Percentiles rank a stretch among this genome's conserved stretches.
These are phyloP conservation scores for Colletes gigas DNA, from an alignment of 1,140 invertebrate genomes.

Conservation along the genomic window DNA sequence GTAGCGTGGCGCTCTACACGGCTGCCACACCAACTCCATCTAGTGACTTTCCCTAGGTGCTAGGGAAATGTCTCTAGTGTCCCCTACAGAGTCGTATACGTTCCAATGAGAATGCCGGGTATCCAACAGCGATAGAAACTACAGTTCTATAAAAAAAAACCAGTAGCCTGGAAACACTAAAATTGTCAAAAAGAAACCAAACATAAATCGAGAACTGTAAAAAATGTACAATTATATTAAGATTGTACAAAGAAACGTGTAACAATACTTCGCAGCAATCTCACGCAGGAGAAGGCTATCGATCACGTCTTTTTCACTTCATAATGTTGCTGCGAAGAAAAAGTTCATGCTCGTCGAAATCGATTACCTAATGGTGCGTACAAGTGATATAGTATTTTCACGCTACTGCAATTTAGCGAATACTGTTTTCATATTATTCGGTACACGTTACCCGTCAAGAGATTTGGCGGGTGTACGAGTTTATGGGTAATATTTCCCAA, in stretches of 20 bases:
- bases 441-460: slow-evolving; percentile 38
- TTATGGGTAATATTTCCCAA: slow-evolving; percentile 77
- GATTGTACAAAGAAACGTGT: background rate
- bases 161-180: background rate
- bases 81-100: background rate
- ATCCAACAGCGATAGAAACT: background rate
- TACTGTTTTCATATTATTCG: background rate
- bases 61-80: too few species aligned
- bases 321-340: slow-evolving; percentile 18
- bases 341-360: slow-evolving; percentile 14
- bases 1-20: too few species aligned
- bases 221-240: background rate
- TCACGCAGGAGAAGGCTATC: slow-evolving; percentile 10
- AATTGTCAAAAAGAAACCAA: background rate
- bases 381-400: background rate
- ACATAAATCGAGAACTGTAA: background rate
- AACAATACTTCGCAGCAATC: background rate
- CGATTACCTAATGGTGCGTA: slow-evolving; percentile 26
- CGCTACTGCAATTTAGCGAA: background rate
- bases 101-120: background rate
- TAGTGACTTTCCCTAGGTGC: too few species aligned
- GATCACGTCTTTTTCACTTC: slow-evolving; percentile 19
- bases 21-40: too few species aligned
- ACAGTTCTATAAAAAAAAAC: too few species aligned
- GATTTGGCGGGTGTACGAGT: slow-evolving; percentile 68